Evolutionary conservation across 2,888 invertebrate genomes (phyloP), one percentile per base, ranked within the genome.

Genomic region (Lydus trimaculatus): DNA sequence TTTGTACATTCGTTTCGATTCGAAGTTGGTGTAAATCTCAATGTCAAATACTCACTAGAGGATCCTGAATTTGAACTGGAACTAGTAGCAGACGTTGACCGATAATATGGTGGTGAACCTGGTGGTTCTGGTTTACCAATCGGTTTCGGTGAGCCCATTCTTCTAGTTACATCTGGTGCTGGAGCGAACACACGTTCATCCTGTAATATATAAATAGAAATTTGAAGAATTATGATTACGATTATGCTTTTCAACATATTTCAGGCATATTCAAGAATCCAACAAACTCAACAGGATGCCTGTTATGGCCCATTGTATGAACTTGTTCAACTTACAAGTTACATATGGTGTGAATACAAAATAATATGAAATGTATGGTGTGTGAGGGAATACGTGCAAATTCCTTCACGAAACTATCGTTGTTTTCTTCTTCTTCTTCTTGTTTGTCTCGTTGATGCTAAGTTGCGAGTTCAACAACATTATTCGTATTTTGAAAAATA

Each of bases 41-140:
- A 56, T 28, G 39, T 56, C 17, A 31, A 60, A 31, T 77, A 84
- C 88, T 88, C 78, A 90, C 90, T 88, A 66, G 90, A 89, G 48
- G 90, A 89, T 81, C 87, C 89, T 8, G 88, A 90, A 69, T 89
- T 90, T 65, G 88, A 87, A 70, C 89, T 89, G 69, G 89, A 89
- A 77, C 89, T 89, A 66, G 89, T 88, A 20, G 81, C 88, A 82
- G 79, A 88, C 82, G 75, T 88, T 83, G 85, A 87, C 74, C 89
- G 88, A 86, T 85, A 85, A 76, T 85, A 85, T 13, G 85, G 85
- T 36, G 84, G 85, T 64, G 85, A 84, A 67, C 82, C 84, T 25
- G 79, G 80, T 36, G 81, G 79, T 71, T 84, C 84, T 71, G 81
- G 81, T 80, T 84, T 84, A 39, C 83, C 82, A 67, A 83, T 70